Evolutionary conservation across 2,113 vertebrate species (phyloP), one percentile per base, ranked within the genome.

Genomic region (Calonectris borealis): DNA sequence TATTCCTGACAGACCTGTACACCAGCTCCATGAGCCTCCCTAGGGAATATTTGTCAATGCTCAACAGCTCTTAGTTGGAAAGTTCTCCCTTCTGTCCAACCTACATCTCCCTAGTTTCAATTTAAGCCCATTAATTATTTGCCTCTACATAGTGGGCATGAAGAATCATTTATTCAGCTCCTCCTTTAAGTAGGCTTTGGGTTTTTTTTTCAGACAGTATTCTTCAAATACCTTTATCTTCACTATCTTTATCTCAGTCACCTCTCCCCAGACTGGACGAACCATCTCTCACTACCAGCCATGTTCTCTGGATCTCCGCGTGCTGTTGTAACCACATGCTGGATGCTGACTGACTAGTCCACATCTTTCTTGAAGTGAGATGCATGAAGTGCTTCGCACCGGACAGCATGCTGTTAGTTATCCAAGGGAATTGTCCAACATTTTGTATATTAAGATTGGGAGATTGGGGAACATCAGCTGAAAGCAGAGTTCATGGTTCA

Each of bases 291-390:
- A 24, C 38, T 25, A 36, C 21, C 65, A 87, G 38, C 36, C 38
- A 48, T 0, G 0, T 5, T 49, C 32, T 7, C 3, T 1, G 65
- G 60, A 70, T 16, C 27, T 36, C 36, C 8, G n/a, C 16, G 13
- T 46, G 32, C 66, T 82, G 11, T 18, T 13, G 2, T 21, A 75
- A 44, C 36, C 16, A 15, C 5, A 1, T 4, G 14, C 51, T 64
- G 68, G 18, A 52, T 19, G 58, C 64, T 26, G 34, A 84, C 38
- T 12, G 16, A 61, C 18, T 7, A 26, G 26, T 11, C 54, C 48
- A 24, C 16, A 10, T 10, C 44, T 51, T 36, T 14, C 52, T 7
- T 22, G 7, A 66, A 55, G 40, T 4, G 29, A 86, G 57, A 65
- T 4, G 12, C 15, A 12, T 4, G 11, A 57, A 38, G 60, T 2